phyloP scores from a whole-genome alignment of 2,113 vertebrate species.

The Malurus melanocephalus region DNA sequence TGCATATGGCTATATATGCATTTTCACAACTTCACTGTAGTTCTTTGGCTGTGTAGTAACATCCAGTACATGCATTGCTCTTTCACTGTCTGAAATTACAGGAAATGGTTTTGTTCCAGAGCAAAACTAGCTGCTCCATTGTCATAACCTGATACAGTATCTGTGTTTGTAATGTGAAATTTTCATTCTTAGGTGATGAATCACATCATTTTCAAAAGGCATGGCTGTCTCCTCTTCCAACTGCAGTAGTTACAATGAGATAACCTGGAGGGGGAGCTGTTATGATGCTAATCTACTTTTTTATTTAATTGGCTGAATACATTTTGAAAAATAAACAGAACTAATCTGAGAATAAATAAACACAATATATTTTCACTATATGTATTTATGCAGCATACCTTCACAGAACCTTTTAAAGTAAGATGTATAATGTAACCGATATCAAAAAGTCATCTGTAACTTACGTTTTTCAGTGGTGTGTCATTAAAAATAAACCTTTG shows the following conservation, averaged over 20 bases:
- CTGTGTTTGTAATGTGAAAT: conserved; percentile 65
- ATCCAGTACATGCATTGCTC: conserved; percentile 73
- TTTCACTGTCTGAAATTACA: conserved; percentile 74
- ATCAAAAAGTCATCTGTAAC: conserved; percentile 74
- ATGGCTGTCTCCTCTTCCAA: conserved; percentile 31
- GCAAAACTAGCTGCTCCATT: conserved; percentile 76
- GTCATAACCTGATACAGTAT: conserved; percentile 75
- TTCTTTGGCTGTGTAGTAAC: conserved; percentile 73
- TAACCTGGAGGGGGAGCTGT: conserved; percentile 1
- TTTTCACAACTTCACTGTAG: conserved; percentile 67
- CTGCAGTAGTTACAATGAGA: conserved; percentile 8
- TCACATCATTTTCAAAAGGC: conserved; percentile 35
- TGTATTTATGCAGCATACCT: conserved; percentile 71
- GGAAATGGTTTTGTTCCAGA: conserved; percentile 64
- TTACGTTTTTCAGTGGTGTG: conserved; percentile 79
- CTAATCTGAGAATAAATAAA: conserved; percentile 50
- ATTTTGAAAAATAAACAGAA: background rate
- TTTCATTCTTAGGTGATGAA: conserved; percentile 56
- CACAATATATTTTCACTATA: conserved; percentile 68
- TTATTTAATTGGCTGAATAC: conserved; percentile 58
- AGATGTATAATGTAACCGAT: conserved; percentile 68
- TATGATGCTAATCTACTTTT: conserved; percentile 56
- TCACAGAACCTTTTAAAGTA: conserved; percentile 63
- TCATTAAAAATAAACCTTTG: conserved; percentile 81
- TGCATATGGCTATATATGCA: conserved; percentile 67